Evolutionary conservation across 2,113 vertebrate species (phyloP).

Genomic region (Bostrychus sinensis): DNA sequence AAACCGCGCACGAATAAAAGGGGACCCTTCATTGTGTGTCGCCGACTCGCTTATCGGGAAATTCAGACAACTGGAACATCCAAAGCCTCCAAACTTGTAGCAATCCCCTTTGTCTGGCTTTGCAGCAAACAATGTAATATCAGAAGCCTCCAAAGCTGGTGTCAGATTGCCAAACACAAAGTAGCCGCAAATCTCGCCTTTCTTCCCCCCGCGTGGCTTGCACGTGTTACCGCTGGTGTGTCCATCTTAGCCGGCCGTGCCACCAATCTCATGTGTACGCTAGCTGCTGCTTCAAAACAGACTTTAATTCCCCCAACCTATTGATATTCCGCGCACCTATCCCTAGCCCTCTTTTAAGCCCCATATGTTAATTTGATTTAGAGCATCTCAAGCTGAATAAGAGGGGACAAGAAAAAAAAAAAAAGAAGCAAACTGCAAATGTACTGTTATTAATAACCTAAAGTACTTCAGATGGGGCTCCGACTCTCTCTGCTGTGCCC

Average conservation of each 20-base stretch:
- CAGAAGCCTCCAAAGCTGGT: constrained; percentile 74
- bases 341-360: constrained; percentile 67
- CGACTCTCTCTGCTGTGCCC: constrained; percentile 53
- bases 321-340: constrained; percentile 69
- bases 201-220: constrained; percentile 24
- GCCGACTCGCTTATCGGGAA: constrained; percentile 78
- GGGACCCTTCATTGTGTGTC: constrained; percentile 73
- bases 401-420: constrained; percentile 50
- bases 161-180: constrained; percentile 77
- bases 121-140: constrained; percentile 79
- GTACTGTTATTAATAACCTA: constrained; percentile 75
- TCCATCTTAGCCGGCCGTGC: constrained; percentile 25
- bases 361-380: constrained; percentile 80
- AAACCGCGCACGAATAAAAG: constrained; percentile 78
- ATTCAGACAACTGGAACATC: constrained; percentile 84
- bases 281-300: constrained; percentile 55
- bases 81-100: constrained; percentile 82
- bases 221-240: constrained; percentile 10
- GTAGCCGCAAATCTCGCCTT: constrained; percentile 66
- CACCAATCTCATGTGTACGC: constrained; percentile 26
- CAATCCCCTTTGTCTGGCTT: constrained; percentile 80
- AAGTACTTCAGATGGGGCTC: constrained; percentile 65
- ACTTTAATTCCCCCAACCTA: constrained; percentile 69
- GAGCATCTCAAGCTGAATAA: constrained; percentile 74
- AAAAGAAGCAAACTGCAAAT: constrained; percentile 59